A percentile compares a stretch with the other conserved stretches of the same genome.
These are phyloP conservation scores for Cyanoderma ruficeps DNA, from an alignment of 2,113 vertebrate species.

Conservation along the genomic window DNA sequence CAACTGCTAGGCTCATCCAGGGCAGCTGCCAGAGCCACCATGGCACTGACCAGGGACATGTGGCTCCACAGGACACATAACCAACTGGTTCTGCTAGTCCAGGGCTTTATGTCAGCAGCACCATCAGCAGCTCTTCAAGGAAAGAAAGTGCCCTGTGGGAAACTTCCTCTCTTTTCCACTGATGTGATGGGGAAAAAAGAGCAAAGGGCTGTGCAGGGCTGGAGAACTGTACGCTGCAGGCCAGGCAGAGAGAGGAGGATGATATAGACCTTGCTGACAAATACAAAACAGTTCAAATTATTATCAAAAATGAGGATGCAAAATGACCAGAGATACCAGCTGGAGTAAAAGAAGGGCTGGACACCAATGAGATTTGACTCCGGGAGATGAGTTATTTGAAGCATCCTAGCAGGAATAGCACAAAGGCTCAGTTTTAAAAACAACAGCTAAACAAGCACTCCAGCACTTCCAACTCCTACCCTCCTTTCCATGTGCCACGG, in stretches of 20 bases:
- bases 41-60: neutral
- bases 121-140: neutral
- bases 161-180: neutral
- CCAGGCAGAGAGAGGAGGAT: neutral
- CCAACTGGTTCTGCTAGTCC: neutral
- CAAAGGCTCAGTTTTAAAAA: neutral
- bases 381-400: neutral
- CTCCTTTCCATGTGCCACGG: neutral
- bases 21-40: neutral
- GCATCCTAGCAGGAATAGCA: neutral
- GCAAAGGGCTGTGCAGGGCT: neutral
- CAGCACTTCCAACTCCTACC: neutral
- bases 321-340: neutral
- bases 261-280: neutral
- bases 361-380: neutral
- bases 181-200: neutral
- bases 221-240: neutral
- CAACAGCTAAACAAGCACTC: neutral
- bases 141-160: neutral
- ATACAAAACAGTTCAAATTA: neutral
- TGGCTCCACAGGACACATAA: neutral
- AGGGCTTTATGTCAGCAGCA: neutral
- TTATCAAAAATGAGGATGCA: neutral
- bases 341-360: neutral
- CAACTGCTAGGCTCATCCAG: neutral